phyloP scores from a whole-genome alignment of 2,797 vertebrate genomes.

The Brachymystax lenok region DNA sequence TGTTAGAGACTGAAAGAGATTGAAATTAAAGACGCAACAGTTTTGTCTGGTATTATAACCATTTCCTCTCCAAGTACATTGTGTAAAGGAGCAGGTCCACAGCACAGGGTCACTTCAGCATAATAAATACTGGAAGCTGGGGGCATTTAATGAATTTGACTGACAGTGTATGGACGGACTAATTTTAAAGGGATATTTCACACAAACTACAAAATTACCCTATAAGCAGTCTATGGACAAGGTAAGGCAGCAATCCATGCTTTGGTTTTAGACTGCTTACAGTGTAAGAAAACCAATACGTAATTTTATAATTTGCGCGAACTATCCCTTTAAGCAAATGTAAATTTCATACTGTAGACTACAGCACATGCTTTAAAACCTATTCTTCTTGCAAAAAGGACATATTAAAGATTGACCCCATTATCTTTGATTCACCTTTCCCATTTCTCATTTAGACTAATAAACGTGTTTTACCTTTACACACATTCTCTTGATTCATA shows the following conservation, averaged over 20 bases:
- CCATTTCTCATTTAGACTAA: neutral
- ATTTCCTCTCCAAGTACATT: neutral
- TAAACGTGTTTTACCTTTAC: neutral
- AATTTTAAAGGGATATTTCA: slow-evolving; percentile 5
- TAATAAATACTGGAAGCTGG: slow-evolving; percentile 27
- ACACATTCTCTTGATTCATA: neutral
- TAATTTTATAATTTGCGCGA: too few species aligned
- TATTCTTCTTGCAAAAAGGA: slow-evolving; percentile 36
- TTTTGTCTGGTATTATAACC: slow-evolving; percentile 4
- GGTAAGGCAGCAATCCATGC: neutral
- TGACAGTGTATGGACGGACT: slow-evolving; percentile 36
- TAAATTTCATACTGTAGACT: slow-evolving; percentile 32
- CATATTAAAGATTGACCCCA: slow-evolving; percentile 40
- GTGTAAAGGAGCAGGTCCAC: slow-evolving; percentile 20
- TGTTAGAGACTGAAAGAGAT: slow-evolving; percentile 12
- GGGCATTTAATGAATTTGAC: slow-evolving; percentile 25
- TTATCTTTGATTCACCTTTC: slow-evolving; percentile 23
- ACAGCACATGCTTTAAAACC: neutral
- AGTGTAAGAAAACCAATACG: too few species aligned
- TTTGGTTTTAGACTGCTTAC: too few species aligned
- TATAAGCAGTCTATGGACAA: too few species aligned
- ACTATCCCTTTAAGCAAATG: slow-evolving; percentile 1
- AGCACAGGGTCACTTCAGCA: slow-evolving; percentile 23
- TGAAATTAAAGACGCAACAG: slow-evolving; percentile 2
- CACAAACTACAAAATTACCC: too few species aligned